Conservation (phyloP, 1,140 invertebrate species). For the Drosophila quadrilineata region DNA sequence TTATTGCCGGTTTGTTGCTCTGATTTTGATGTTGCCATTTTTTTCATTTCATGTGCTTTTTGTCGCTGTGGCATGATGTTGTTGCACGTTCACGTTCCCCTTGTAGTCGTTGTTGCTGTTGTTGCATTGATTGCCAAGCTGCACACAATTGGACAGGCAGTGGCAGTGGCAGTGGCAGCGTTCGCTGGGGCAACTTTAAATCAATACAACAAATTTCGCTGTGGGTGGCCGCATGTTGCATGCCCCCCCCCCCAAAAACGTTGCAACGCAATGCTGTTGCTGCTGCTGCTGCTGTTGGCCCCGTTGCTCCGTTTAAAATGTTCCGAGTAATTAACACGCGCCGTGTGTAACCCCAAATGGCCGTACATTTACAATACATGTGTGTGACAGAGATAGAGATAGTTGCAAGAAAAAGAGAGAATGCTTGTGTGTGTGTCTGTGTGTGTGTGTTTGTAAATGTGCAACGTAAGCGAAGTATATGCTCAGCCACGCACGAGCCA, state of each 20-base stretch:
- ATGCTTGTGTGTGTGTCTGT: not conserved
- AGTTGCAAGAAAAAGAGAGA: no score
- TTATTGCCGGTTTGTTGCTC: conserved; percentile 49
- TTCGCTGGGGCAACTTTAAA: conserved; percentile 47
- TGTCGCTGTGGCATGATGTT: conserved; percentile 35
- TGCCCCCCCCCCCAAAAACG: no score
- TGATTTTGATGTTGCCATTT: conserved; percentile 63
- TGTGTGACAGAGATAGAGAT: no score
- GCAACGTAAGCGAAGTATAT: conserved; percentile 59
- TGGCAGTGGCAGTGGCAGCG: not conserved
- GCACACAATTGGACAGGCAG: conserved; percentile 15
- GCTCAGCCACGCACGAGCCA: conserved; percentile 20
- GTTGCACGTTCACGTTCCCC: not conserved
- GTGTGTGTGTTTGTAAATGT: conserved; percentile 46
- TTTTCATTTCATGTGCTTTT: conserved; percentile 17
- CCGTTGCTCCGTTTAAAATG: conserved; percentile 62
- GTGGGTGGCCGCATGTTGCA: conserved; percentile 43
- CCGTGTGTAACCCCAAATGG: conserved; percentile 75
- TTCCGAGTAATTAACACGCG: conserved; percentile 76
- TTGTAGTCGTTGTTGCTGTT: conserved; percentile 18
- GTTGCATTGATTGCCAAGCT: conserved; percentile 66
- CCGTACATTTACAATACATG: conserved; percentile 18
- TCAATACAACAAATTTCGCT: conserved; percentile 75
- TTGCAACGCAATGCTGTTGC: conserved; percentile 29
- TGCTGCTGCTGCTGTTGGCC: not conserved